Evolutionary conservation across 2,888 invertebrate species (phyloP).

Genomic region (Dicyrtoma fusca): DNA sequence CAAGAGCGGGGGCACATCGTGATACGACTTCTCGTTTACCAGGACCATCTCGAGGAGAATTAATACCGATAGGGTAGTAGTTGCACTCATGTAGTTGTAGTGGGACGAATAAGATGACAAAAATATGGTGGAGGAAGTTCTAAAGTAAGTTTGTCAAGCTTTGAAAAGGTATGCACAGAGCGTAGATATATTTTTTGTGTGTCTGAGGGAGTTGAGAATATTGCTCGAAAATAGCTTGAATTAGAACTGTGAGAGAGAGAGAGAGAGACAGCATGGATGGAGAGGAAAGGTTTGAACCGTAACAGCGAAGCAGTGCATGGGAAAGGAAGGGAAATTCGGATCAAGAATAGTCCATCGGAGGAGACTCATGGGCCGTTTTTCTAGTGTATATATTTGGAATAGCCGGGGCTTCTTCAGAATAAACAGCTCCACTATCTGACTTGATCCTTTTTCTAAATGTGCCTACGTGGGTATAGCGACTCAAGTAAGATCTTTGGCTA

Average conservation of each 20-base stretch:
- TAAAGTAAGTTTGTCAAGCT: no score
- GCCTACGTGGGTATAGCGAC: neutral
- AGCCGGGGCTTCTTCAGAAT: conserved; percentile 28
- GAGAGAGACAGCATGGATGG: neutral
- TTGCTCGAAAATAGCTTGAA: conserved; percentile 14
- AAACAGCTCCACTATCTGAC: conserved; percentile 14
- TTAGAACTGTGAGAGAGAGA: conserved; percentile 9
- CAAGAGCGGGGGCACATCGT: no score
- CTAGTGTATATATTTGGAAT: conserved; percentile 30
- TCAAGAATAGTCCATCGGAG: conserved; percentile 31
- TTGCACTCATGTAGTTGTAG: no score
- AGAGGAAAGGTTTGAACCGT: neutral
- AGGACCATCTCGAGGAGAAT: no score
- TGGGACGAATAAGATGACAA: no score
- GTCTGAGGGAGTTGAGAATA: conserved; percentile 9
- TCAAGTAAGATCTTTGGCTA: no score
- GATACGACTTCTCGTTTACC: no score
- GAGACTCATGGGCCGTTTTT: conserved; percentile 3
- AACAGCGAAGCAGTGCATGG: neutral
- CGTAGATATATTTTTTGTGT: neutral
- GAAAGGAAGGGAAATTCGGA: neutral
- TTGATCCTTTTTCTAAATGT: neutral
- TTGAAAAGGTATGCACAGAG: no score
- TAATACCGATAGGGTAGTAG: no score
- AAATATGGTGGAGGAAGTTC: no score